Evolutionary conservation across 2,113 vertebrate species (phyloP), one percentile per base, ranked within the genome.

Genomic region (Nettapus auritus): DNA sequence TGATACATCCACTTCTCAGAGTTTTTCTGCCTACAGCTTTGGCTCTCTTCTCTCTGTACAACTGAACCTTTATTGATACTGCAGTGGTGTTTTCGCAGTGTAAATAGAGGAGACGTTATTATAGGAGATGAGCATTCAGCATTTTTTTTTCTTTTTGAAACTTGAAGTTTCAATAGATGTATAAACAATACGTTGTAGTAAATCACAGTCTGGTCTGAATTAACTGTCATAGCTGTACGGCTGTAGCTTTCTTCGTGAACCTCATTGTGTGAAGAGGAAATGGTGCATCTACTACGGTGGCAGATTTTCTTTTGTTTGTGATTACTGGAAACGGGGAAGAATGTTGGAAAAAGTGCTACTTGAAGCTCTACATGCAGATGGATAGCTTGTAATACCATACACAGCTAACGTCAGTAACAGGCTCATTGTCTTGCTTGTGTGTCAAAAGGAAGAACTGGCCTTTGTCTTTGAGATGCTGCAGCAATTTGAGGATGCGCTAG

Each of bases 391-490:
- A 42, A 46, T 34, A 59, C 8, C 50, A 69, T 82, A 25, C 14
- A 8, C 50, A 8, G 66, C 7, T 64, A 48, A 7, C 48, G 13
- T 13, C 36, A 67, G 0, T 97, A 91, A 96, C 28, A 6, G 44
- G 67, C 36, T 84, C 17, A 13, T 86, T 89, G 18, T 57, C 6
- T 69, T 95, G 50, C 40, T 50, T 90, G 7, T 82, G 68, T 97
- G 63, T 84, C 92, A 67, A 92, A 97, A 99, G 99, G 99, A 99
- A 96, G 99, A 99, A 73, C 97, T 99, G 86, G 99, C 99, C 78
- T 99, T 99, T 60, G 99, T 99, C 44, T 99, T 99, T 92, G 99
- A 99, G 98, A 99, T 99, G 99, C 97, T 99, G 93, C 99, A 99
- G 98, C 99, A 99, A 97, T 99, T 99, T 94, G 99, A 99, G 82